Conservation (phyloP, 2,888 invertebrate species). For the Drosophila percnosoma region DNA sequence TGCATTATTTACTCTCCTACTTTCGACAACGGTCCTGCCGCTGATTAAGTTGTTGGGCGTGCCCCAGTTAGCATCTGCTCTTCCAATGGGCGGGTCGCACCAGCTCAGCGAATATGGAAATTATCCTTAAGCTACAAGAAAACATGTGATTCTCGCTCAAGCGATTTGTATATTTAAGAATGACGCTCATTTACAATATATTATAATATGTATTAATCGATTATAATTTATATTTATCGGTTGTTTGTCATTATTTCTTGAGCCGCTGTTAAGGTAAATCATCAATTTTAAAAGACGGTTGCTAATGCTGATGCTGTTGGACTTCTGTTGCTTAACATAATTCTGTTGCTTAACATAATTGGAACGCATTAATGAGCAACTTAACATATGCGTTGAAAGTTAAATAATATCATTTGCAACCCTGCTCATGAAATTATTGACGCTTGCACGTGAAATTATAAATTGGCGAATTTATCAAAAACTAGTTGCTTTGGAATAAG, state of each 20-base stretch:
- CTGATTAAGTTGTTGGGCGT: constrained; percentile 72
- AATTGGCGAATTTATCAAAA: background rate
- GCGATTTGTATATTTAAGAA: background rate
- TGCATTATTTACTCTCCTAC: constrained; percentile 30
- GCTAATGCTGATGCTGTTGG: background rate
- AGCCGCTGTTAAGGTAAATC: background rate
- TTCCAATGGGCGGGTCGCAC: constrained; percentile 34
- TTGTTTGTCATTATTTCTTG: background rate
- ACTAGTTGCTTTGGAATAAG: background rate
- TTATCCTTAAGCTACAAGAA: background rate
- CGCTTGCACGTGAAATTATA: rapidly evolving
- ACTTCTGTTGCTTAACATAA: too few relatives aligned
- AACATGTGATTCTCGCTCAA: background rate
- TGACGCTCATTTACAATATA: background rate
- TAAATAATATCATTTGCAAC: too few relatives aligned
- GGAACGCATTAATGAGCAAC: too few relatives aligned
- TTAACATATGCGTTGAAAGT: too few relatives aligned
- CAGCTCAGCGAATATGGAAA: constrained; percentile 2
- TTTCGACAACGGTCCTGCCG: constrained; percentile 51
- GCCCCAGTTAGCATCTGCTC: constrained; percentile 61
- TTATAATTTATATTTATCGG: background rate
- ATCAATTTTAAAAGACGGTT: background rate
- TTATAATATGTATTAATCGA: too few relatives aligned
- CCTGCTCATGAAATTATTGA: background rate
- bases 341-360: too few relatives aligned